phyloP scores from a whole-genome alignment of 2,797 vertebrate genomes.

The Anableps anableps region DNA sequence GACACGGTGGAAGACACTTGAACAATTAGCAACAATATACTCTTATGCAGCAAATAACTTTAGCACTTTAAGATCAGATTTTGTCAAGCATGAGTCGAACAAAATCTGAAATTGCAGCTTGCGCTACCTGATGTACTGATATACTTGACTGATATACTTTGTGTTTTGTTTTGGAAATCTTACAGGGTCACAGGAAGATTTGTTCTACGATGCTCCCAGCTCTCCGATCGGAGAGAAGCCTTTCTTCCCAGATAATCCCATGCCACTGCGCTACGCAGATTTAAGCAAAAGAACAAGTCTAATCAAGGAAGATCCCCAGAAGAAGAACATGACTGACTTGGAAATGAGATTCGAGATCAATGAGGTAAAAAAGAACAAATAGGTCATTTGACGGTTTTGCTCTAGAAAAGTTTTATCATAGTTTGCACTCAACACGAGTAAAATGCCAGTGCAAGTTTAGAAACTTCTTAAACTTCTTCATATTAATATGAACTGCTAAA shows the following conservation, averaged over 20 bases:
- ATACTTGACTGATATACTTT: neutral
- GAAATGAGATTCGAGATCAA: constrained; percentile 90
- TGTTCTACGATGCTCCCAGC: constrained; percentile 92
- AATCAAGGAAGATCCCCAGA: constrained; percentile 82
- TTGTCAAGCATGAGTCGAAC: neutral
- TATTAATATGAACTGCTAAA: neutral
- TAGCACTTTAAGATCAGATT: neutral
- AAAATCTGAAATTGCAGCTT: neutral
- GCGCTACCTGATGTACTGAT: neutral
- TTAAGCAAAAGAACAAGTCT: constrained; percentile 71
- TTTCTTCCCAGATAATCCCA: constrained; percentile 83
- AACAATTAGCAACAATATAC: neutral
- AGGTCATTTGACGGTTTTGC: neutral
- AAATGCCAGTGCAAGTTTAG: neutral
- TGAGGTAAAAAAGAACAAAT: constrained; percentile 80
- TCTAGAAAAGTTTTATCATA: neutral
- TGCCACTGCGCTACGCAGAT: constrained; percentile 61
- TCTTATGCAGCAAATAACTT: neutral
- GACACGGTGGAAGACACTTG: neutral
- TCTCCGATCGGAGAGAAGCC: constrained; percentile 87
- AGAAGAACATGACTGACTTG: constrained; percentile 92
- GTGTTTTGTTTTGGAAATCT: neutral
- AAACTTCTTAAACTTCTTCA: neutral
- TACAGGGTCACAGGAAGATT: constrained; percentile 93
- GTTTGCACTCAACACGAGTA: neutral